phyloP scores from a whole-genome alignment of 2,888 invertebrate species.

The Luperina testacea region DNA sequence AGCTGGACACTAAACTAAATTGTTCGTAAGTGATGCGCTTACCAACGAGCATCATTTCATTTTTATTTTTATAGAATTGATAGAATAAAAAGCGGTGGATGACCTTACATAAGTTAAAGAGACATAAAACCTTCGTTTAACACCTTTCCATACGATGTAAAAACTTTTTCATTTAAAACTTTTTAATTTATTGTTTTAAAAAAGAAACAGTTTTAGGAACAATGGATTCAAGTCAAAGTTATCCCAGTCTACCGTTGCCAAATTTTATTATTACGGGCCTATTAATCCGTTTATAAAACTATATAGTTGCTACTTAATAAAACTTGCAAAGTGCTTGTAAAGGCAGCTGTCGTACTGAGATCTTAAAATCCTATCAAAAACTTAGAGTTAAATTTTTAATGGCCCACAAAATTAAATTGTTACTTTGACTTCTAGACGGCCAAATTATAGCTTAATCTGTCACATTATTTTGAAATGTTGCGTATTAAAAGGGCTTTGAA shows the following conservation, averaged over 20 bases:
- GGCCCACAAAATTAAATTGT: conserved; percentile 33
- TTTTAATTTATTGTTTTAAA: conserved; percentile 5
- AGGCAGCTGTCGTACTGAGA: conserved; percentile 34
- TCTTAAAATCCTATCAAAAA: conserved; percentile 47
- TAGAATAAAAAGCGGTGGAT: neutral
- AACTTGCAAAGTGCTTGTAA: conserved; percentile 37
- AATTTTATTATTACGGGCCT: conserved; percentile 25
- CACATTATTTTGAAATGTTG: conserved; percentile 37
- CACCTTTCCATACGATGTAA: neutral
- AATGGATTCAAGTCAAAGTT: conserved; percentile 8
- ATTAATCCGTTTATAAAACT: conserved; percentile 39
- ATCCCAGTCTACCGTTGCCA: conserved; percentile 5
- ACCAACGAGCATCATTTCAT: too few relatives aligned
- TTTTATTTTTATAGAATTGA: neutral
- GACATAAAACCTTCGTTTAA: neutral
- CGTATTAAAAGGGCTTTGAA: conserved; percentile 18
- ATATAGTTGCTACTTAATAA: conserved; percentile 37
- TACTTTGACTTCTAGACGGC: conserved; percentile 33
- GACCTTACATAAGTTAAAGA: neutral
- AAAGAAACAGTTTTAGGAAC: conserved; percentile 27
- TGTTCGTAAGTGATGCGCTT: too few relatives aligned
- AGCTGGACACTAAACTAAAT: too few relatives aligned
- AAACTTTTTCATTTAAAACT: conserved; percentile 30
- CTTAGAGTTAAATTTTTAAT: conserved; percentile 24
- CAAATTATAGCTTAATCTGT: conserved; percentile 33